phyloP scores from a whole-genome alignment of 2,113 vertebrate genomes.

The Tinamus guttatus region DNA sequence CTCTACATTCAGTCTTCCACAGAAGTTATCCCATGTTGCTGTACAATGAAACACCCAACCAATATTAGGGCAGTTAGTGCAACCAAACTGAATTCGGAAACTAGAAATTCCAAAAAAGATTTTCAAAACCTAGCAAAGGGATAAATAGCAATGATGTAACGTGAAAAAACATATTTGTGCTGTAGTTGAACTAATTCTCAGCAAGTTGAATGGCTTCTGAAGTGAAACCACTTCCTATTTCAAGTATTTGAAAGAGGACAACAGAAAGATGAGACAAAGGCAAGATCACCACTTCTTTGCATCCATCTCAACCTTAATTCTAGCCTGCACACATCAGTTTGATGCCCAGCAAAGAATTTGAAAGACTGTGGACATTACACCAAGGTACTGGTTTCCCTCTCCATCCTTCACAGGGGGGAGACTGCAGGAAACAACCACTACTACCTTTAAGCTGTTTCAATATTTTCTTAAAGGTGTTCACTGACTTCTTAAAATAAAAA shows the following conservation, averaged over 20 bases:
- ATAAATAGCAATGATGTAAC: background rate
- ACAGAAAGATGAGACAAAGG: background rate
- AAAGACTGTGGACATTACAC: no score
- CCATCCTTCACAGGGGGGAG: background rate
- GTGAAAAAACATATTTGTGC: background rate
- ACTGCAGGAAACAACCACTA: background rate
- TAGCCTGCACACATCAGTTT: background rate
- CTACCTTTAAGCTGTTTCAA: background rate
- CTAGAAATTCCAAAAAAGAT: background rate
- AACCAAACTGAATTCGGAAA: background rate
- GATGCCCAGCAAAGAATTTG: background rate
- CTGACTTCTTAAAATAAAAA: background rate
- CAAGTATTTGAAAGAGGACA: background rate
- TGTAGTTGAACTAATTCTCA: background rate
- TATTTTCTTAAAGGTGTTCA: background rate
- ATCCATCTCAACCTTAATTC: background rate
- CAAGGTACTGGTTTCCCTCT: background rate
- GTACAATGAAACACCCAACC: background rate
- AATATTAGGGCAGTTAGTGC: background rate
- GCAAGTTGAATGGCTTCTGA: background rate
- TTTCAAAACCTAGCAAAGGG: background rate
- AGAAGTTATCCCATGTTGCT: background rate
- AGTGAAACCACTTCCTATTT: background rate
- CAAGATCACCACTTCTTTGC: background rate
- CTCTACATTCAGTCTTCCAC: background rate